These are phyloP conservation scores for Heliconius melpomene DNA, from an alignment of 1,140 invertebrate genomes.

Conservation along the genomic window DNA sequence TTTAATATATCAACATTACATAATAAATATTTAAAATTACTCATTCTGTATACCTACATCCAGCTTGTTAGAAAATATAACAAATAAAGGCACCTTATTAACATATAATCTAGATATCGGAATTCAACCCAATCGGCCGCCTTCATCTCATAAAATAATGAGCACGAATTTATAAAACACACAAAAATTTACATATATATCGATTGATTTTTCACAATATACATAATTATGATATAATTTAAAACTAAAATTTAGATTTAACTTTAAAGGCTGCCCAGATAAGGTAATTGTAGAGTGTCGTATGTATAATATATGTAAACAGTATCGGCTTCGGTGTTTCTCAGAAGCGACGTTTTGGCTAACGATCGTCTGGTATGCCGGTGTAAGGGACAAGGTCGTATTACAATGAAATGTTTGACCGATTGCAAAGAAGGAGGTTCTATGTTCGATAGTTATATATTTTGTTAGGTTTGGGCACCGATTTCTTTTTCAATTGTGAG, in stretches of 20 bases:
- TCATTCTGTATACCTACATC: no score
- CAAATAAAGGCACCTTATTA: neutral
- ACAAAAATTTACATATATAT: conserved; percentile 2
- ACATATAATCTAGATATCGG: conserved; percentile 1
- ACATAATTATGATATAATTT: conserved; percentile 13
- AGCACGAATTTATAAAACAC: neutral
- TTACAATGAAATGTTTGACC: neutral
- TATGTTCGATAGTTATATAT: neutral
- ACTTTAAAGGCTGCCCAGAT: neutral
- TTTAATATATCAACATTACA: no score
- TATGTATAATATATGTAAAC: neutral
- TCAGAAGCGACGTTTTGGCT: conserved; percentile 17
- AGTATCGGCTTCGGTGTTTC: conserved; percentile 15
- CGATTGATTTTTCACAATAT: conserved; percentile 7
- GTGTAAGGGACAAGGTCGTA: conserved; percentile 12
- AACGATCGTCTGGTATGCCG: conserved; percentile 17
- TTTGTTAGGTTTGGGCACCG: neutral
- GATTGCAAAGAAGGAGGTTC: neutral
- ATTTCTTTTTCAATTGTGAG: no score
- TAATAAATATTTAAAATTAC: neutral
- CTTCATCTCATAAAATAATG: conserved; percentile 1
- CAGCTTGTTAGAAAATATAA: neutral
- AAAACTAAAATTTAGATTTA: neutral
- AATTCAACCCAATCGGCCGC: neutral
- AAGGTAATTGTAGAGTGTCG: conserved; percentile 9